Base-by-base conservation (phyloP, 1,140 invertebrate species). In the Cydia fagiglandana region DNA sequence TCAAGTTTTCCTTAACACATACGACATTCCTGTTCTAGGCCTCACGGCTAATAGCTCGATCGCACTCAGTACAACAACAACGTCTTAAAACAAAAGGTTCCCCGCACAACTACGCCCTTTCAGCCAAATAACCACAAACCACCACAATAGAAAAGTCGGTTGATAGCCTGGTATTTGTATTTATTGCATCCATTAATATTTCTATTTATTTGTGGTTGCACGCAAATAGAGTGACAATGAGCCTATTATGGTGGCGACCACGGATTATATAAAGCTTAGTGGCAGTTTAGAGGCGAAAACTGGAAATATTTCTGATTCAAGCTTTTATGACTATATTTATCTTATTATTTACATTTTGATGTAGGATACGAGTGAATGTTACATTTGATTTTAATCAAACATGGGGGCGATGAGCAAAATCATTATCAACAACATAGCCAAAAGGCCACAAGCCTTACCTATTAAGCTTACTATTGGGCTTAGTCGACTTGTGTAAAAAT, bases 231-330 rank as follows among this genome's bases (percentile, higher is more conserved):
- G 17, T 24, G 56, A 24, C 56, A 61, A 61, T 24, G 20, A 61
- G 56, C 56, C n/a, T 24, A 61, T 24, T 61, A 9, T 24, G 20
- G 56, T 12, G 17, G 20, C 53, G 20, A 61, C 56, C 56, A 24
- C 56, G n/a, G 56, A 61, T 61, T 61, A 24, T 61, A 24, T 61
- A 56, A 17, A 61, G 56, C 56, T 61, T 56, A 17, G 56, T 24
- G 53, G 17, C 20, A 6, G 56, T 61, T 61, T 61, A 61, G 56
- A 20, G 20, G 17, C 50, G 4, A 56, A 9, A 56, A 56, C 53
- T n/a, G 15, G 53, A n/a, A 56, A 17, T 56, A 56, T 17, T 17
- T 56, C 17, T 56, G 53, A 61, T 17, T 17, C 5, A 24, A 10
- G n/a, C n/a, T 17, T 61, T 61, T 24, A 47, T 15, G 41, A 13